A percentile compares a stretch with the other conserved stretches of the same genome.
phyloP scores from a whole-genome alignment of 2,113 vertebrate genomes.

The Pampusana beccarii region DNA sequence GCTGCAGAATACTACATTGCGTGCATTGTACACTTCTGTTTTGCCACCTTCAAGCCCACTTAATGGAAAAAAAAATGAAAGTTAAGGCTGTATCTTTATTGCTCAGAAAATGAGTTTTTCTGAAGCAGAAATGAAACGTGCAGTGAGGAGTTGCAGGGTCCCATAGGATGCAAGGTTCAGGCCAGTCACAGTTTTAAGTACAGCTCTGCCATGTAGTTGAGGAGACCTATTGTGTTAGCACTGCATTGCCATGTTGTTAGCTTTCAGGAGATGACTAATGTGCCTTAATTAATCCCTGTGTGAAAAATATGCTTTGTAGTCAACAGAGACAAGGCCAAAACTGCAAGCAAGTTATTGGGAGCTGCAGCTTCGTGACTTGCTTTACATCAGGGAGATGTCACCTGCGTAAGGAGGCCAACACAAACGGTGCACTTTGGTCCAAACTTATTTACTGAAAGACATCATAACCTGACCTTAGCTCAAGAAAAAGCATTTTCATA shows the following conservation, averaged over 20 bases:
- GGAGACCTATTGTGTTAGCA: background rate
- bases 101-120: background rate
- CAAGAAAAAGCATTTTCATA: background rate
- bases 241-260: background rate
- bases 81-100: background rate
- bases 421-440: background rate
- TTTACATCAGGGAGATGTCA: background rate
- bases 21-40: background rate
- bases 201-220: background rate
- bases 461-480: background rate
- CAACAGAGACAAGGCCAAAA: background rate
- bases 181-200: background rate
- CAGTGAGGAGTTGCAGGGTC: background rate
- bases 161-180: background rate
- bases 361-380: background rate
- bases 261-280: constrained; percentile 29
- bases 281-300: constrained; percentile 37
- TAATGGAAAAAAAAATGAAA: background rate
- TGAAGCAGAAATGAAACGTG: background rate
- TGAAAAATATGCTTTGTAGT: constrained; percentile 11
- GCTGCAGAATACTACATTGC: background rate
- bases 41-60: background rate
- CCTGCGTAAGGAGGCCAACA: background rate
- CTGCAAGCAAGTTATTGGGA: background rate
- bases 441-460: background rate